Evolutionary conservation across 2,113 vertebrate species (phyloP).

Genomic region (Larimichthys polyactis): DNA sequence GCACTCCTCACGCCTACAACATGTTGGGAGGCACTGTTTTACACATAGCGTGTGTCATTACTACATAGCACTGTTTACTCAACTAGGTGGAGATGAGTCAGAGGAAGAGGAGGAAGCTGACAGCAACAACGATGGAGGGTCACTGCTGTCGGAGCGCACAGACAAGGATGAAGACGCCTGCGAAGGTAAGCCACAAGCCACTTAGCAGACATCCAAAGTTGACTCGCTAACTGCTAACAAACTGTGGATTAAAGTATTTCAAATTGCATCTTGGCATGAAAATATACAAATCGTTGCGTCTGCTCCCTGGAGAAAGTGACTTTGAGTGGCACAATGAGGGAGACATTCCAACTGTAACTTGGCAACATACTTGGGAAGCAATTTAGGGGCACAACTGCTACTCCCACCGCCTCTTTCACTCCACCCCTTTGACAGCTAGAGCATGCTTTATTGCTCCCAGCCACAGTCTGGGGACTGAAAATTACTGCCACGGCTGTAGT

Average conservation of each 20-base stretch:
- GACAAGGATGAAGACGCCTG: slow-evolving; percentile 92
- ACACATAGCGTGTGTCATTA: not conserved
- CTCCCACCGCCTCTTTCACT: slow-evolving; percentile 58
- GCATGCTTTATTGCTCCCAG: slow-evolving; percentile 73
- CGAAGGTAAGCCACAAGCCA: slow-evolving; percentile 85
- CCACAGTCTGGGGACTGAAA: slow-evolving; percentile 51
- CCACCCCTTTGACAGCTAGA: slow-evolving; percentile 60
- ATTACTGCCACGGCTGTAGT: slow-evolving; percentile 57
- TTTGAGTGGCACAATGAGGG: slow-evolving; percentile 70
- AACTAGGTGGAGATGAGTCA: slow-evolving; percentile 85
- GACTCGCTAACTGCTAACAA: slow-evolving; percentile 41
- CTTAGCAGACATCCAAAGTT: slow-evolving; percentile 16
- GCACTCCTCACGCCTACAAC: not conserved
- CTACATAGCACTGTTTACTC: slow-evolving; percentile 35
- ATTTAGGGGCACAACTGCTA: slow-evolving; percentile 71
- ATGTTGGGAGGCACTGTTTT: slow-evolving; percentile 3
- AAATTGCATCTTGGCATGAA: slow-evolving; percentile 44
- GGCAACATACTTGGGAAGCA: slow-evolving; percentile 80
- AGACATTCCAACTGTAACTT: slow-evolving; percentile 81
- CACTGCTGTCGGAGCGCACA: slow-evolving; percentile 89
- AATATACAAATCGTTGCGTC: slow-evolving; percentile 46
- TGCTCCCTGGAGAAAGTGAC: slow-evolving; percentile 65
- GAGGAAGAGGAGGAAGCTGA: slow-evolving; percentile 86
- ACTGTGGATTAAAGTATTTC: slow-evolving; percentile 33
- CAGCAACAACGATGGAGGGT: slow-evolving; percentile 86